A percentile compares a stretch with the other conserved stretches of the same genome.
Conservation (phyloP, 1,140 invertebrate species). For the Macrobrachium nipponense region DNA sequence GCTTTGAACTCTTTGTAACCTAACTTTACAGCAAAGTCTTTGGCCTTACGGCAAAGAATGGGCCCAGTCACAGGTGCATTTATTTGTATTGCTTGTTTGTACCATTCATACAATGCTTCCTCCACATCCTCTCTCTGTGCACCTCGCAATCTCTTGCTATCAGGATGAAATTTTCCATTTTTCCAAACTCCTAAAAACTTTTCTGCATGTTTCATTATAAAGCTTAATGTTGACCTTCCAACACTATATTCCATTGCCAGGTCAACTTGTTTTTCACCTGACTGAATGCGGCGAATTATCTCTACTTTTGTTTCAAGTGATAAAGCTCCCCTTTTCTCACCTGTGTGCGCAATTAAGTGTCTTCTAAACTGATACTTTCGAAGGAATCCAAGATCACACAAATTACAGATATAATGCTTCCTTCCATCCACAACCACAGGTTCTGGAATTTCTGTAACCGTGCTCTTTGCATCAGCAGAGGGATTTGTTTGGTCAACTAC, state of each 20-base stretch:
- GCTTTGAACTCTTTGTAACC: slow-evolving; percentile 64
- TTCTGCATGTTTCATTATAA: slow-evolving; percentile 63
- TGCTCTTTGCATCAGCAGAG: slow-evolving; percentile 23
- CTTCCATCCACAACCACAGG: slow-evolving; percentile 48
- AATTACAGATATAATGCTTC: slow-evolving; percentile 41
- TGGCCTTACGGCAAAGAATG: slow-evolving; percentile 64
- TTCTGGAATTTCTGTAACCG: slow-evolving; percentile 38
- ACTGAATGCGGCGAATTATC: slow-evolving; percentile 60
- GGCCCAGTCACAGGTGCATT: slow-evolving; percentile 62
- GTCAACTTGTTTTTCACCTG: slow-evolving; percentile 61
- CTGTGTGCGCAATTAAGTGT: slow-evolving; percentile 57
- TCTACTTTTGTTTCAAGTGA: slow-evolving; percentile 62
- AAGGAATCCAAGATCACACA: slow-evolving; percentile 46
- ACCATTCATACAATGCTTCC: slow-evolving; percentile 64
- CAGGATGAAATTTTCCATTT: slow-evolving; percentile 62
- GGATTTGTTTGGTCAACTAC: slow-evolving; percentile 30
- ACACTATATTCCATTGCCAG: slow-evolving; percentile 63
- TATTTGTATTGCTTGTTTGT: slow-evolving; percentile 61
- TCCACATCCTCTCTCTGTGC: slow-evolving; percentile 64
- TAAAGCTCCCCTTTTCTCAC: slow-evolving; percentile 62
- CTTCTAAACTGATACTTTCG: slow-evolving; percentile 59
- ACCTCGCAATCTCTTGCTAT: slow-evolving; percentile 59
- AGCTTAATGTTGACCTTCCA: slow-evolving; percentile 61
- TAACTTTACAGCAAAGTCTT: slow-evolving; percentile 64
- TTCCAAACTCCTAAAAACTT: slow-evolving; percentile 60